Percentiles rank a stretch among this genome's conserved stretches.
phyloP scores from a whole-genome alignment of 2,113 vertebrate genomes.

The Cercopithecus mona region DNA sequence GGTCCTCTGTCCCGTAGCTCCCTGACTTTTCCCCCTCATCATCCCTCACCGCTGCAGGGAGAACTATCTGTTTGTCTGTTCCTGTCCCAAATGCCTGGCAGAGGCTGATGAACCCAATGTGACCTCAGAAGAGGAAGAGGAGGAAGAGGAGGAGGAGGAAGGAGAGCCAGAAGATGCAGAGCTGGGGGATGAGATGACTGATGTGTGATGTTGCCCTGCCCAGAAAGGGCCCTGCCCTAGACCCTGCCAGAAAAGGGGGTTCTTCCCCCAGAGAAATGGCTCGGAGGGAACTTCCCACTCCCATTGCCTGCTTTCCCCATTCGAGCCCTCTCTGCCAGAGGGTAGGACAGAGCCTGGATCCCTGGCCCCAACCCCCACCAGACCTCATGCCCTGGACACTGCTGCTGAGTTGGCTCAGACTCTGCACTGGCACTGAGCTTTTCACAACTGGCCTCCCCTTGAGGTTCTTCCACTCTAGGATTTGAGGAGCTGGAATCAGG shows the following conservation, averaged over 20 bases:
- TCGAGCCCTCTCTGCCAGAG: constrained; percentile 41
- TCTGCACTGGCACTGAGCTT: neutral
- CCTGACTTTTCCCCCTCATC: neutral
- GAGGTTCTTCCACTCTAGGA: neutral
- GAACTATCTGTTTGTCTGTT: constrained; percentile 97
- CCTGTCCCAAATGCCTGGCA: constrained; percentile 94
- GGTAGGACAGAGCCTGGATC: constrained; percentile 45
- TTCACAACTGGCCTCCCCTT: neutral
- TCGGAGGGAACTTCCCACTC: constrained; percentile 19
- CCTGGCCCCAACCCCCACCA: neutral
- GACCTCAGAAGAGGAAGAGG: constrained; percentile 97
- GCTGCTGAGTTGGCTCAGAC: constrained; percentile 56
- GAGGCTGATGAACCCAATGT: constrained; percentile 93
- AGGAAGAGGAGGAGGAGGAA: constrained; percentile 85
- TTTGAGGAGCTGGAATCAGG: neutral
- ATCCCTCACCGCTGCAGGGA: constrained; percentile 85
- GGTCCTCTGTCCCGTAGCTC: neutral
- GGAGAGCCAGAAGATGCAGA: constrained; percentile 94
- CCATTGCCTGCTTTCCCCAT: constrained; percentile 29
- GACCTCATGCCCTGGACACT: constrained; percentile 50
- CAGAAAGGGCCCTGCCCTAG: neutral
- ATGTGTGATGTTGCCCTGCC: constrained; percentile 87
- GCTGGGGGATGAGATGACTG: constrained; percentile 98
- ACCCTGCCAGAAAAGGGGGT: constrained; percentile 1
- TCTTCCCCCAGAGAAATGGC: constrained; percentile 17